These are phyloP conservation scores for Telmatherina bonti DNA, from an alignment of 2,797 vertebrate species.

Conservation along the genomic window DNA sequence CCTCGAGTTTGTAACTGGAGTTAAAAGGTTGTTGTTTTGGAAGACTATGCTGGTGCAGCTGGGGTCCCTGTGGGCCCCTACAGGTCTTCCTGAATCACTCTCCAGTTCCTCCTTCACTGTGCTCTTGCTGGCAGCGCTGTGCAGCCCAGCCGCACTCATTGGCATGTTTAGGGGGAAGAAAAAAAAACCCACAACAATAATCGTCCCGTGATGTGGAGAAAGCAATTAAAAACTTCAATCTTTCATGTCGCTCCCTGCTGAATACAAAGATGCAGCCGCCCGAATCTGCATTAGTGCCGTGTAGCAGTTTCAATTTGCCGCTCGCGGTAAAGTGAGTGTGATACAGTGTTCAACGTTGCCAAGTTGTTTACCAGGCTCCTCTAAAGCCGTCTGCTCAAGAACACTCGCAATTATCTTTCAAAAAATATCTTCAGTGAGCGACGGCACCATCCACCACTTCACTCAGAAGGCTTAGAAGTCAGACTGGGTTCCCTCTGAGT, in stretches of 20 bases:
- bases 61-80: constrained; percentile 61
- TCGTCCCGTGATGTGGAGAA: constrained; percentile 80
- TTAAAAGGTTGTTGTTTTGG: constrained; percentile 80
- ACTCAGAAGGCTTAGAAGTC: constrained; percentile 71
- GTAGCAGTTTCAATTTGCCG: constrained; percentile 78
- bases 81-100: constrained; percentile 68
- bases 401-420: constrained; percentile 78
- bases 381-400: constrained; percentile 71
- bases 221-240: constrained; percentile 85
- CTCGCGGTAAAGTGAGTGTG: constrained; percentile 70
- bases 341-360: constrained; percentile 67
- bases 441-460: constrained; percentile 68
- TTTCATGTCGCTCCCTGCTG: constrained; percentile 82
- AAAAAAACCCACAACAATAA: constrained; percentile 80
- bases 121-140: constrained; percentile 43
- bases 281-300: constrained; percentile 72
- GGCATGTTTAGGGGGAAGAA: constrained; percentile 71
- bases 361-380: constrained; percentile 77
- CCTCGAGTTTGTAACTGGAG: constrained; percentile 78
- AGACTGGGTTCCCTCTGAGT: constrained; percentile 63
- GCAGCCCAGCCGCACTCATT: constrained; percentile 56
- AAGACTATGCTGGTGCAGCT: constrained; percentile 47
- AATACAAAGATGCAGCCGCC: constrained; percentile 78
- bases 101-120: constrained; percentile 42
- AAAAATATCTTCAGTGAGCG: constrained; percentile 66